Evolutionary conservation across 2,797 vertebrate genomes (phyloP), one percentile per base, ranked within the genome.

Genomic region (Moxostoma hubbsi): DNA sequence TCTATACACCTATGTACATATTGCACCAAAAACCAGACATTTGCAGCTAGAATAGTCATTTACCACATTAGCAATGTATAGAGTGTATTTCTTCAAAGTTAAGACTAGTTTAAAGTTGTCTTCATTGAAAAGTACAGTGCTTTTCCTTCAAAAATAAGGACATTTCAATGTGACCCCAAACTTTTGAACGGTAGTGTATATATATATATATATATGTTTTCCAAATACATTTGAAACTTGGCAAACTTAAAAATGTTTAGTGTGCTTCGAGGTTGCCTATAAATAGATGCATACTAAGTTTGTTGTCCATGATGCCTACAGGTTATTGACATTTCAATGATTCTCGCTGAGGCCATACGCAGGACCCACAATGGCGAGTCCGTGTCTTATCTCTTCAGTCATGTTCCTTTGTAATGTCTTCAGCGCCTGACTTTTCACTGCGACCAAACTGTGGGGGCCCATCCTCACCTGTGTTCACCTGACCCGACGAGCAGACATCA

Each of bases 261-360:
- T 13, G 11, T 63, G 61, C 61, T 63, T 3, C 8, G 1, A 1
- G 12, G 15, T 58, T 16, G 1, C 7, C 7, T 16, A 3, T 16
- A 45, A 24, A 11, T 11, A 46, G 36, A 46, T 45, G 24, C 13
- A 15, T 54, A 43, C 12, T 55, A 11, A 43, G 15, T 2, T 79
- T 69, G 68, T 57, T 11, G 79, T 46, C 82, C 9, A n/a, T 7
- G 50, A 9, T 73, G 43, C 77, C 77, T 53, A 62, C 87, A 99
- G 98, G 97, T 99, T 82, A 99, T 98, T 54, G 97, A 99, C 90
- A 99, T 99, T 90, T 98, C 97, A 84, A 99, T 98, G 96, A 99
- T 99, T 89, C 95, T 99, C 4, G 97, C 97, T 0, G 98, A 99
- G 90, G 97, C 98, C 88, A 99, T 99, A 90, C 95, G 97, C 87